A percentile compares a stretch with the other conserved stretches of the same genome.
These are phyloP conservation scores for Brachionus angularis DNA, from an alignment of 1,140 invertebrate species.

Conservation along the genomic window DNA sequence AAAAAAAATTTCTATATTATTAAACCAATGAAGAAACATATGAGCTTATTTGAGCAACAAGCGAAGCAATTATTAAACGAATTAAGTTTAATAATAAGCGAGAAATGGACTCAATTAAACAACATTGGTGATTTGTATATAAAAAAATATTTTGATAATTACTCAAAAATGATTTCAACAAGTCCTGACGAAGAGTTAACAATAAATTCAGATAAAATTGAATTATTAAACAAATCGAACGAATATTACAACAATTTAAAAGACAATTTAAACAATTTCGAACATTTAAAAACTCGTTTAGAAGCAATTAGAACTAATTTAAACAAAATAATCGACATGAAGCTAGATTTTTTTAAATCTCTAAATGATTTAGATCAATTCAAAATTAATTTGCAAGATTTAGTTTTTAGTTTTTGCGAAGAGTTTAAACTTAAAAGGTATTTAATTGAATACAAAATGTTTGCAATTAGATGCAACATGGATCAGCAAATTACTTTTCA, in stretches of 20 bases:
- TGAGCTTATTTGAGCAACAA: constrained; percentile 23
- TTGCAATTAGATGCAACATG: background rate
- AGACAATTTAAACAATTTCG: background rate
- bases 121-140: background rate
- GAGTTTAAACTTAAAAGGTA: constrained; percentile 21
- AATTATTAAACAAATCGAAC: background rate
- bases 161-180: background rate
- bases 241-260: background rate
- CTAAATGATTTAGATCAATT: background rate
- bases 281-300: background rate
- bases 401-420: background rate
- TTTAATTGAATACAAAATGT: background rate
- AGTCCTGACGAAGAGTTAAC: background rate
- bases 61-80: background rate
- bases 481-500: background rate
- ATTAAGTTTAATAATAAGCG: background rate
- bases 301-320: background rate
- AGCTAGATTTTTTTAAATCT: background rate
- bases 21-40: background rate
- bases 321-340: background rate
- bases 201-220: constrained; percentile 7
- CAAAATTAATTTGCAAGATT: background rate
- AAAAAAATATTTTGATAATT: background rate
- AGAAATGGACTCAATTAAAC: constrained; percentile 17
- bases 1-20: background rate